Base-by-base conservation (phyloP, 2,113 vertebrate species). In the Colistium nudipinnis region DNA sequence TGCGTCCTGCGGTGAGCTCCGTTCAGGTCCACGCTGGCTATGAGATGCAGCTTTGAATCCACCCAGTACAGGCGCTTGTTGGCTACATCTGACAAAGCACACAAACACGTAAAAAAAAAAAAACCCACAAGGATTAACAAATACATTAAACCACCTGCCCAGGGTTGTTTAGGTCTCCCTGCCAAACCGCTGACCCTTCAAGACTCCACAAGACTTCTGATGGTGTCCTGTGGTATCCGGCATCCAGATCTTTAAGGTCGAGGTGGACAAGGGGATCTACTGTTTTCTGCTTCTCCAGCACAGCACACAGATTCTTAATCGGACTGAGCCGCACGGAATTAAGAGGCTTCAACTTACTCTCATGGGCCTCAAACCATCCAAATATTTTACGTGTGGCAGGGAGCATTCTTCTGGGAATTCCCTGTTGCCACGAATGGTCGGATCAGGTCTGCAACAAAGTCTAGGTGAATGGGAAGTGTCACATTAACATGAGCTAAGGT, bases 51-150 rank as follows among this genome's bases (percentile, higher is more conserved):
- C 86, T 99, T 99, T 35, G 98, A 98, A 81, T 99, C 98, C 56
- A 98, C 96, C 98, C 98, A 99, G 89, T 98, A 99, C n/a, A 99
- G 87, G 64, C 97, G 97, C 69, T 94, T 95, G 88, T 92, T 97
- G 84, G 95, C 93, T 72, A 99, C 86, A 82, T 99, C 98, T 99
- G 92, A 64, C 14, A 66, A 61, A 51, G 60, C 82, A 90, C 85
- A 74, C 69, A 68, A 35, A 53, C 52, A 81, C 45, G 81, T 33
- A 80, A 54, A 87, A 38, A 80, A 51, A 87, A 6, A 33, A 28
- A 59, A 61, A 53, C 38, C 22, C 54, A 67, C 51, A 78, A n/a
- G n/a, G n/a, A n/a, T n/a, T n/a, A n/a, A n/a, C n/a, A n/a, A n/a
- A n/a, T n/a, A 57, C 39, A 22, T 8, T 8, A 48, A 48, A 6